These are phyloP conservation scores for Antennarius striatus DNA, from an alignment of 2,113 vertebrate species.

Conservation along the genomic window DNA sequence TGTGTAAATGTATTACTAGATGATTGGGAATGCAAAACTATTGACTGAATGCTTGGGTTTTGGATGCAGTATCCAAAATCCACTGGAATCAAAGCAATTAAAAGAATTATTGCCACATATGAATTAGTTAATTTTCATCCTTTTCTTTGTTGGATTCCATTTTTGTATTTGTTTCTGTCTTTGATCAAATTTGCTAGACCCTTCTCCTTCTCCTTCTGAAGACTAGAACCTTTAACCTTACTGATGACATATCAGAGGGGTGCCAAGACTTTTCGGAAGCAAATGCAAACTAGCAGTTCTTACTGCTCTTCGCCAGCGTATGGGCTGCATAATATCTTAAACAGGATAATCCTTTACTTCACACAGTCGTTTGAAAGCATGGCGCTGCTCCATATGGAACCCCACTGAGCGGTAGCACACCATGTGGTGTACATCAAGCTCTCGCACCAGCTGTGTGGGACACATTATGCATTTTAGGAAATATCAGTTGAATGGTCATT, in stretches of 20 bases:
- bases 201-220: not conserved
- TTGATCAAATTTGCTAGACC: no score
- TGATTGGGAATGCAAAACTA: no score
- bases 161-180: no score
- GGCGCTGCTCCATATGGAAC: constrained; percentile 16
- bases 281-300: not conserved
- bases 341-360: constrained; percentile 49
- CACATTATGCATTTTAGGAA: constrained; percentile 38
- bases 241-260: not conserved
- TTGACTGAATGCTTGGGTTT: no score
- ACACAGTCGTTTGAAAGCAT: constrained; percentile 13
- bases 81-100: no score
- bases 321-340: constrained; percentile 39
- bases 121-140: no score
- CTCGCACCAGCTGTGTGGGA: constrained; percentile 43
- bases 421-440: constrained; percentile 17
- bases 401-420: constrained; percentile 5
- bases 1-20: no score
- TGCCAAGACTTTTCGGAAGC: constrained; percentile 24
- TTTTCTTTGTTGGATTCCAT: no score
- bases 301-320: constrained; percentile 31
- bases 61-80: no score
- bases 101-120: no score
- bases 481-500: constrained; percentile 41
- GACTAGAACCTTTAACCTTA: not conserved